Evolutionary conservation across 2,888 invertebrate species (phyloP), one percentile per base, ranked within the genome.

Genomic region (Carcina quercana): DNA sequence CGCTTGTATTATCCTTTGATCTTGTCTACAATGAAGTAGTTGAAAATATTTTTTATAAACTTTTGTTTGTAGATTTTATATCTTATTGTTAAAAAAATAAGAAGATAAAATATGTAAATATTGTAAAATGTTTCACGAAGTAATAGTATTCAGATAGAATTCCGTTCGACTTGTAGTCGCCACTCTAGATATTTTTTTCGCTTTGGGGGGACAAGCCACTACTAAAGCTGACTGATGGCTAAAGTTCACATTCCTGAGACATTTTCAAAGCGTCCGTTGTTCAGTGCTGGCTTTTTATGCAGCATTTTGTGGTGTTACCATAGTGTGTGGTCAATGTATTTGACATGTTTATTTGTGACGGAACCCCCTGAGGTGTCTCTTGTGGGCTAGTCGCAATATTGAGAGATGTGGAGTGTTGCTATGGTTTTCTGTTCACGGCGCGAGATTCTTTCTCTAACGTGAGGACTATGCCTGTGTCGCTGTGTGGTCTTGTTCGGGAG

Each of bases 321-420:
- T 17, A 17, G 30, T 25, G 20, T 8, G 8, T 28, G 27, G 5
- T 7, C 11, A 24, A 14, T 13, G 21, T 26, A 24, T 13, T 25
- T 44, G 36, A 37, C 32, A 27, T 25, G 43, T 44, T 28, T 32
- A n/a, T n/a, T 38, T 54, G 63, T 35, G 68, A 54, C 51, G 63
- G 70, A 71, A 69, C 70, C 70, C 63, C 64, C 36, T 43, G 53
- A 50, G 39, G 25, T 29, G 32, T 42, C 50, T 50, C 48, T 34
- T 38, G 65, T 69, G 70, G 71, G 70, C 70, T 71, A 71, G 70
- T 54, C 49, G 54, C 55, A 51, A 19, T 10, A 14, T 15, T 5
- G 3, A 15, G 15, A 3, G 15, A 5, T 6, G 17, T 27, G 17
- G 24, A 3, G 17, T 6, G 13, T 11, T 6, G 13, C 24, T 12